These are phyloP conservation scores for Anarhynchus alexandrinus DNA, from an alignment of 2,113 vertebrate genomes.

Conservation along the genomic window DNA sequence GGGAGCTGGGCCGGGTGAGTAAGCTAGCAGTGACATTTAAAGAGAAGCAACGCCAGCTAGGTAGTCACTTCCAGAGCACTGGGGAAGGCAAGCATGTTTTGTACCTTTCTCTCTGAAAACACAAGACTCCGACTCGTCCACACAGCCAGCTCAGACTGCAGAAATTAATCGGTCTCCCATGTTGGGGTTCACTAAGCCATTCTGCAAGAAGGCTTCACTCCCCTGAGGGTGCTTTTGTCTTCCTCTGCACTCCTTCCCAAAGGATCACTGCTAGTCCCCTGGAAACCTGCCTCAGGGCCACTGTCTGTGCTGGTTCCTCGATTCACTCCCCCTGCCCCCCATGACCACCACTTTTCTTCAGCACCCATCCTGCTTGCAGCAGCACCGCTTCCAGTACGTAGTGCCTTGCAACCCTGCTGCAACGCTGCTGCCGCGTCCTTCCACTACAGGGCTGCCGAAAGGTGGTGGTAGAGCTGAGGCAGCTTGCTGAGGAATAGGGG, in stretches of 20 bases:
- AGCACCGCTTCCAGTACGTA: accelerated
- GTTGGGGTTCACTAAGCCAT: background rate
- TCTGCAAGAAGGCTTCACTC: background rate
- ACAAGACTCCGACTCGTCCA: background rate
- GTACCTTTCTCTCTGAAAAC: background rate
- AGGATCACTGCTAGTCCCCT: background rate
- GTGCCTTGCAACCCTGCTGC: background rate
- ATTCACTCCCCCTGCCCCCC: background rate
- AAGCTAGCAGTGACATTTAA: background rate
- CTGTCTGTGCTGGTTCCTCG: background rate
- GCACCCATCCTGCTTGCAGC: background rate
- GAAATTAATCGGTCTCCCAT: background rate
- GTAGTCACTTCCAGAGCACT: background rate
- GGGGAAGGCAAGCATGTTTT: background rate
- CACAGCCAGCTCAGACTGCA: background rate
- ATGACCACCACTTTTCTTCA: background rate
- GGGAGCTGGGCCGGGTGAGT: background rate
- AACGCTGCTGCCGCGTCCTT: background rate
- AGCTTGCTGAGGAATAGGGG: background rate
- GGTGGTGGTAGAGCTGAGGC: background rate
- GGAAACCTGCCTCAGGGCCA: background rate
- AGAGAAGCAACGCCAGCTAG: background rate
- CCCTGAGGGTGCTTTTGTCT: background rate
- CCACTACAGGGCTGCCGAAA: background rate
- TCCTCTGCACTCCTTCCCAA: background rate